Evolutionary conservation across 2,797 vertebrate species (phyloP).

Genomic region (Centroberyx gerrardi): DNA sequence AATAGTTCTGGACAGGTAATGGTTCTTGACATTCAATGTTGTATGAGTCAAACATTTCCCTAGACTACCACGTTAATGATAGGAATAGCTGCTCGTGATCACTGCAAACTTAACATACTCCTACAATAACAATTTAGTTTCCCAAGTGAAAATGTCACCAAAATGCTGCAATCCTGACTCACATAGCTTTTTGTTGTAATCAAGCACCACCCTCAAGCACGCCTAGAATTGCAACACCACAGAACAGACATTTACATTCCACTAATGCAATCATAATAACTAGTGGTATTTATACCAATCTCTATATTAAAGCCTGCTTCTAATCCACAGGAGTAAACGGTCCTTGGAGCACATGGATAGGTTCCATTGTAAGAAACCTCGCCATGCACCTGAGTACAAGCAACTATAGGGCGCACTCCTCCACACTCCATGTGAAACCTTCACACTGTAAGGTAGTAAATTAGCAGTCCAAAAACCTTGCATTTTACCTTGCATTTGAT

Average conservation of each 20-base stretch:
- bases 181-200: background rate
- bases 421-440: too few relatives aligned
- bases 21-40: background rate
- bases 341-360: too few relatives aligned
- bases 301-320: too few relatives aligned
- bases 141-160: background rate
- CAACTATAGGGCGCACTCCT: too few relatives aligned
- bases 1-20: too few relatives aligned
- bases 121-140: background rate
- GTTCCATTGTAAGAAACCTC: too few relatives aligned
- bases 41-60: background rate
- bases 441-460: too few relatives aligned
- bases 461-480: too few relatives aligned
- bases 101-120: background rate
- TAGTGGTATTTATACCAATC: too few relatives aligned
- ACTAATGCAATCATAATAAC: background rate
- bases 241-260: background rate
- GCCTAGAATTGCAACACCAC: background rate
- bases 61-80: background rate
- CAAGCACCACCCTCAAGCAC: background rate
- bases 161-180: background rate
- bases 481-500: too few relatives aligned
- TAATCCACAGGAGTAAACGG: too few relatives aligned
- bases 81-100: background rate
- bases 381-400: too few relatives aligned